A percentile compares a stretch with the other conserved stretches of the same genome.
Evolutionary conservation across 2,113 vertebrate genomes (phyloP).

Genomic region (Acrocephalus kingi): DNA sequence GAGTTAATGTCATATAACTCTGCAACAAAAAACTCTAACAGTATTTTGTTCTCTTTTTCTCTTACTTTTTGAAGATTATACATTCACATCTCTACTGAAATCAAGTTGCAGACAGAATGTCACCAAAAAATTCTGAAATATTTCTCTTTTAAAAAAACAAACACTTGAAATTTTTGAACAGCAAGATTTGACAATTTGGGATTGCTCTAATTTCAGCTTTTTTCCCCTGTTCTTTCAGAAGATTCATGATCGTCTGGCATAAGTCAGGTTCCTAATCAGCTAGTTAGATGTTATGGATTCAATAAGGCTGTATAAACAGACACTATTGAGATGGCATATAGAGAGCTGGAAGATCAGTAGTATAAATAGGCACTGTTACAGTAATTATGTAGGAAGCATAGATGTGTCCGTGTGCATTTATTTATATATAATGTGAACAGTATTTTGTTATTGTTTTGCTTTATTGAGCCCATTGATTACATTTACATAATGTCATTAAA

Average conservation of each 20-base stretch:
- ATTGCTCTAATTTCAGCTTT: not conserved
- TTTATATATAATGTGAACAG: constrained; percentile 31
- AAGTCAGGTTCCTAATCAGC: not conserved
- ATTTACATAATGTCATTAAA: constrained; percentile 62
- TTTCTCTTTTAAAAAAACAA: not conserved
- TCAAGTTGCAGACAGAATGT: not conserved
- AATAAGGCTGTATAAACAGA: not conserved
- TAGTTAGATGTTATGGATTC: not conserved
- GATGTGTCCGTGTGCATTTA: not conserved
- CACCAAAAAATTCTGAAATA: not conserved
- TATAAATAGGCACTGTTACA: constrained; percentile 3
- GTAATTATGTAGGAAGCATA: constrained; percentile 27
- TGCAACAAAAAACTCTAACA: not conserved
- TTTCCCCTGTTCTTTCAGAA: not conserved
- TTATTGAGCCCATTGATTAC: constrained; percentile 51
- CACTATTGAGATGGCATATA: not conserved
- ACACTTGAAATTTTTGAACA: not conserved
- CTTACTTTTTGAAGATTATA: not conserved
- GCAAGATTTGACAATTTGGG: not conserved
- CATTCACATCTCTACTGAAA: not conserved
- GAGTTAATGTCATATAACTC: not conserved
- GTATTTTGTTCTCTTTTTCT: not conserved
- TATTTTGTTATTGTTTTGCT: constrained; percentile 45
- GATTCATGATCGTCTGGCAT: not conserved
- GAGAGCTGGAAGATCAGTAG: not conserved